Base-by-base conservation (phyloP, 1,140 invertebrate genomes). In the Drosophila ananassae region DNA sequence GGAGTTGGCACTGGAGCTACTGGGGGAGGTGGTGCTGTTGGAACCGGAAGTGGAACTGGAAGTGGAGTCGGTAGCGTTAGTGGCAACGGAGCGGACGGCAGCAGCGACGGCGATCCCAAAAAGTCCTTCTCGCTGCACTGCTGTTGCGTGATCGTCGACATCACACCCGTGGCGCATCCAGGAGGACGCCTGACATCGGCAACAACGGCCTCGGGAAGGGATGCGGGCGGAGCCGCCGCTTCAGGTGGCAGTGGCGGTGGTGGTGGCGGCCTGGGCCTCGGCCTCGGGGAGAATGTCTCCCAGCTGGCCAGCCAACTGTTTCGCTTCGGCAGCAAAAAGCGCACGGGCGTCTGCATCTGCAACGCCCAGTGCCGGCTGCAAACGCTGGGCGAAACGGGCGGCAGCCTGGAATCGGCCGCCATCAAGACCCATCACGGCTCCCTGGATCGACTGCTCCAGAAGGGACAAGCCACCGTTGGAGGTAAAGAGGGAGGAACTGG, bases 101-200 rank as follows among this genome's bases (percentile, higher is more conserved):
- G 71, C 74, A 77, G 66, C 67, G 77, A 63, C 58, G 69, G 73
- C 54, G 75, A 81, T 84, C 89, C 91, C 60, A 92, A 91, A 57
- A 92, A 92, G 59, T 75, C 91, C 85, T 91, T 92, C 83, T 91
- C 90, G 84, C 81, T 92, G 76, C 91, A 92, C 79, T 92, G 91
- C 83, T 92, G 91, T 92, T 92, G 91, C 89, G 91, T 92, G 87
- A 91, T 92, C 80, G 91, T 92, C 77, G 90, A 92, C 85, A 92
- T 92, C 77, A 92, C 91, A 71, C 91, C 91, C 72, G 91, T 91
- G 72, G 81, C 91, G 58, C 90, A 91, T 71, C 81, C 81, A 60
- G 78, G 77, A 73, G 80, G 82, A 73, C 90, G 90, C 67, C 73
- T 91, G 78, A 91, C 91, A 83, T 90, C 91, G 73, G 90, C 89